Conservation (phyloP, 2,888 invertebrate species). For the Cerastis leucographa region DNA sequence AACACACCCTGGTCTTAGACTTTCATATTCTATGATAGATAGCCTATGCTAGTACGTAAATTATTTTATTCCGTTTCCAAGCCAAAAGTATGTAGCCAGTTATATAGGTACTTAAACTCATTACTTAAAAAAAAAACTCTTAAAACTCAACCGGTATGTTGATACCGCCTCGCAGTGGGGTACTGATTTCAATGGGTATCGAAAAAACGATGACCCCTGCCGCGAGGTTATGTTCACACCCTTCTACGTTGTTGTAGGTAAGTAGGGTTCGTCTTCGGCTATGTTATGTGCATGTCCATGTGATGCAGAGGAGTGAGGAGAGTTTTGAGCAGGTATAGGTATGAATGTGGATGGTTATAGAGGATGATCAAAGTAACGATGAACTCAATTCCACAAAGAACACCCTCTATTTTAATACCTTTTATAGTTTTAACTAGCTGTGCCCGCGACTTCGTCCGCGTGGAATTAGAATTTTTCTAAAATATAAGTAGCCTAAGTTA, state of each 20-base stretch:
- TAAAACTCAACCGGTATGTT: constrained; percentile 25
- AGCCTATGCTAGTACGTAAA: neutral
- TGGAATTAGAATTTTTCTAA: too few species aligned
- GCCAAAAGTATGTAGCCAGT: neutral
- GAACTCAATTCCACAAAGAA: too few species aligned
- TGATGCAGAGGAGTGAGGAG: neutral
- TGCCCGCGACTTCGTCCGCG: too few species aligned
- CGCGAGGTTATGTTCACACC: constrained; percentile 60
- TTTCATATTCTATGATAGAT: too few species aligned
- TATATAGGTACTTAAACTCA: constrained; percentile 4
- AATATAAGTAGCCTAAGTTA: too few species aligned
- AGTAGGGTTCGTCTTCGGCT: neutral
- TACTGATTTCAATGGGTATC: constrained; percentile 37
- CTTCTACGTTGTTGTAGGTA: constrained; percentile 32
- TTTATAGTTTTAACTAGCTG: too few species aligned
- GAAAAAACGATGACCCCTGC: constrained; percentile 55
- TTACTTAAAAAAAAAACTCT: constrained; percentile 1
- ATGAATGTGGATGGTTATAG: too few species aligned
- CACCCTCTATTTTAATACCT: too few species aligned
- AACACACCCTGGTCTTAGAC: too few species aligned
- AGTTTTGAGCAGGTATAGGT: too few species aligned
- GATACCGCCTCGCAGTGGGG: constrained; percentile 60
- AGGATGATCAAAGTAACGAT: too few species aligned
- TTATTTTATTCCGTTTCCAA: neutral
- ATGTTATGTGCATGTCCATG: neutral